These are phyloP conservation scores for Scomber colias DNA, from an alignment of 2,113 vertebrate species.

Conservation along the genomic window DNA sequence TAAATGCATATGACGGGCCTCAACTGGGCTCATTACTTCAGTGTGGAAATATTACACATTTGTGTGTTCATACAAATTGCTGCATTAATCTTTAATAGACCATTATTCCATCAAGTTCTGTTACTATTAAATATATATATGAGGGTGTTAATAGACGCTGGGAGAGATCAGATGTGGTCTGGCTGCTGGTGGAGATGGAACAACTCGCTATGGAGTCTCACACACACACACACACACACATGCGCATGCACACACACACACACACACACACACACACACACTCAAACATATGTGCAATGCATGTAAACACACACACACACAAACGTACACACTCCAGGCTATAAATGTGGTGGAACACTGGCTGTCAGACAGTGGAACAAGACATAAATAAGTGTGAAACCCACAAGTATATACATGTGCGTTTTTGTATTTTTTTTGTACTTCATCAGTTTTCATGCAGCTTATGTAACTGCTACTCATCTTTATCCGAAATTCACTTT, in stretches of 20 bases:
- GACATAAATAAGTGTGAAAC: conserved; percentile 55
- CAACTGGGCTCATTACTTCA: background rate
- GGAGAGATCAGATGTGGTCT: conserved; percentile 42
- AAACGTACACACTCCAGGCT: conserved; percentile 15
- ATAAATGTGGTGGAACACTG: conserved; percentile 52
- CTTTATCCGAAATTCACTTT: no score
- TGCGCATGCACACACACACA: background rate
- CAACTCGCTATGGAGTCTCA: conserved; percentile 3
- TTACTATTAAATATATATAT: conserved; percentile 41
- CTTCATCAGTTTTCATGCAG: no score
- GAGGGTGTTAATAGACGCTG: conserved; percentile 25
- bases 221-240: background rate
- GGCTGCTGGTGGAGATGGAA: conserved; percentile 22
- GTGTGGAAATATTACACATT: conserved; percentile 48
- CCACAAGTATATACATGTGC: background rate
- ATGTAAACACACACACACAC: background rate
- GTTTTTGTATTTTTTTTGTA: background rate
- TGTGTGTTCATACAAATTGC: conserved; percentile 46
- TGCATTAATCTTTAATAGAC: conserved; percentile 40
- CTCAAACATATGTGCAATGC: background rate
- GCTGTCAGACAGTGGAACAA: conserved; percentile 50
- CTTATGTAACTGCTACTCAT: no score
- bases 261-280: background rate
- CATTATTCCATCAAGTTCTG: conserved; percentile 28
- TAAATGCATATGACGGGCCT: conserved; percentile 31